Evolutionary conservation across 2,113 vertebrate species (phyloP).

Genomic region (Oxygymnocypris stewartii): DNA sequence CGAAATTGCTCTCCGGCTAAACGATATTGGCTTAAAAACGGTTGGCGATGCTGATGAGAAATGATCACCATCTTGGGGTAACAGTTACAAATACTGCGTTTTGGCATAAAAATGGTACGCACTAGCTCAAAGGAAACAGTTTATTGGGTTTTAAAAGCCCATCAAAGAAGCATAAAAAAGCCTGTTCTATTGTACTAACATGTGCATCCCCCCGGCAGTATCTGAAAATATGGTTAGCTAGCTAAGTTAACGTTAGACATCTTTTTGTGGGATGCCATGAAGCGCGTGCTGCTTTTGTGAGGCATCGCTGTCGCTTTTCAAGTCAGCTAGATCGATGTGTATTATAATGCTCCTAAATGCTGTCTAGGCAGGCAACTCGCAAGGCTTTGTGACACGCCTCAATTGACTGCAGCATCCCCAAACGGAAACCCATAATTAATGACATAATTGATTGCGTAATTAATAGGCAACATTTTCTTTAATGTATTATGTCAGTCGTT

Average conservation of each 20-base stretch:
- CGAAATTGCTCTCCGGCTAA: background rate
- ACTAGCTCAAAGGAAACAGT: background rate
- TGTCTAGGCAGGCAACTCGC: background rate
- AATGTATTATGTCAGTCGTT: background rate
- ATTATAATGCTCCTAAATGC: background rate
- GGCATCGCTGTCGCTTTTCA: background rate
- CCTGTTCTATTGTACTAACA: background rate
- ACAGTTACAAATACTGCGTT: background rate
- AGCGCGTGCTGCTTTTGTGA: background rate
- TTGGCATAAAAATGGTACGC: background rate
- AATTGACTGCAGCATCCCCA: background rate
- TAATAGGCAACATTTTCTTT: background rate
- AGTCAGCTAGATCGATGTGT: no score
- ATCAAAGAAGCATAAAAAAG: background rate
- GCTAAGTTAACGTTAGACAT: background rate
- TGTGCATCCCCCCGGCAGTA: background rate
- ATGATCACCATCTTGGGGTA: conserved; percentile 14
- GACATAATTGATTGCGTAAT: background rate
- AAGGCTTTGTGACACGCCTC: background rate
- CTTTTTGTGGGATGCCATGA: background rate
- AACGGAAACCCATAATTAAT: background rate
- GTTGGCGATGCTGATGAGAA: conserved; percentile 5
- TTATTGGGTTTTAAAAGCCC: background rate
- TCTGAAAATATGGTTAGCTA: background rate
- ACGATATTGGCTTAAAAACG: background rate